Base-by-base conservation (phyloP, 2,113 vertebrate genomes). In the Amphiprion ocellaris region DNA sequence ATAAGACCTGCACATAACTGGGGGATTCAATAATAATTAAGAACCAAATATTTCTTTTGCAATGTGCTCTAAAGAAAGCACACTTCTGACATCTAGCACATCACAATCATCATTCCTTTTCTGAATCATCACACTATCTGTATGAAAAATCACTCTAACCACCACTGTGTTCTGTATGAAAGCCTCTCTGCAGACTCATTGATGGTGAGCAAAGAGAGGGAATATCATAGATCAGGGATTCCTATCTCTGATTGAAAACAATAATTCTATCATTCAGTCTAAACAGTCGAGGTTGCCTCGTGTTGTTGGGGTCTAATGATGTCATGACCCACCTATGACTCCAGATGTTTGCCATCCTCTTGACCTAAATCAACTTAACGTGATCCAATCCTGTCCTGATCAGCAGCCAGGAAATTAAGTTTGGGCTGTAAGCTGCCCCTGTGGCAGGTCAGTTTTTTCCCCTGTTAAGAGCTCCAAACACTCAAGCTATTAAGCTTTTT, bases 401-500 rank as follows among this genome's bases (percentile, higher is more conserved):
- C 72, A 70, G 77, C 28, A 58, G 75, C 52, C 79, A 86, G 91
- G 86, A 90, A 93, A 92, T 92, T 54, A 81, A 69, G 82, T 91
- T 26, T 90, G 85, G 66, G 19, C 69, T 55, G 52, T 77, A n/a
- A 70, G 49, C 56, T 71, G 77, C 63, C 52, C 65, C 66, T 81
- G 81, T 74, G 74, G 83, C 66, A 86, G 83, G 85, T 88, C 87
- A 64, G 23, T 83, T 61, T 69, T 89, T 67, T 56, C 41, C 71
- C 37, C 60, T 53, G 50, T 84, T 87, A 87, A 74, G 82, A 56
- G 55, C 80, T 75, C 70, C 77, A 80, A 92, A 90, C 85, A 91
- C 70, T 92, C 82, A 86, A 84, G 85, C 90, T 76, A 89, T 90
- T 90, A 90, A 90, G 83, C 75, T 90, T 84, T 89, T 86, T 90